phyloP scores from a whole-genome alignment of 2,888 invertebrate species.

The Sinotaia quadrata region DNA sequence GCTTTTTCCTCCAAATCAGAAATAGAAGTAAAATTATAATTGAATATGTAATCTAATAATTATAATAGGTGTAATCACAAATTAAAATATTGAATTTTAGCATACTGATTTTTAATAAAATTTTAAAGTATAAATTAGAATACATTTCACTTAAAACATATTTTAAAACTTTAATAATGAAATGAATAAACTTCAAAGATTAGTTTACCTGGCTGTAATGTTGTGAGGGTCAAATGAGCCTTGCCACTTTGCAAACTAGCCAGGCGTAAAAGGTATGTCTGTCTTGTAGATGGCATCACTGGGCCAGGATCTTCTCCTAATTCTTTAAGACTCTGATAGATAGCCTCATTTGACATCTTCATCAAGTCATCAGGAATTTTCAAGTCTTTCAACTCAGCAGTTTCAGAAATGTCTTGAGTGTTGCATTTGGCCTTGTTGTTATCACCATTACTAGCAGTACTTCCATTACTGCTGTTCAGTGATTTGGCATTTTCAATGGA shows the following conservation, averaged over 20 bases:
- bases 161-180: too few relatives aligned
- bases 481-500: background rate
- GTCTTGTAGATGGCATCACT: constrained; percentile 83
- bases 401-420: background rate
- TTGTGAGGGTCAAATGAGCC: constrained; percentile 30
- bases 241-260: constrained; percentile 73
- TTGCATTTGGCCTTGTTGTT: background rate
- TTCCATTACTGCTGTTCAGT: background rate
- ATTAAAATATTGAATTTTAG: too few relatives aligned
- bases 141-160: too few relatives aligned
- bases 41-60: too few relatives aligned
- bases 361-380: constrained; percentile 34
- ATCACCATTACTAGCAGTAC: background rate
- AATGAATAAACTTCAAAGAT: too few relatives aligned
- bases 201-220: constrained; percentile 30
- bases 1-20: too few relatives aligned
- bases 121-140: too few relatives aligned
- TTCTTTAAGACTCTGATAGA: constrained; percentile 60
- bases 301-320: constrained; percentile 86
- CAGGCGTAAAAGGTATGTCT: constrained; percentile 83
- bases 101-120: too few relatives aligned
- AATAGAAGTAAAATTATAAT: too few relatives aligned
- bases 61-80: too few relatives aligned
- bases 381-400: background rate
- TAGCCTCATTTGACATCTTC: constrained; percentile 42